Base-by-base conservation (phyloP, 2,888 invertebrate genomes). In the Plagodis dolabraria region DNA sequence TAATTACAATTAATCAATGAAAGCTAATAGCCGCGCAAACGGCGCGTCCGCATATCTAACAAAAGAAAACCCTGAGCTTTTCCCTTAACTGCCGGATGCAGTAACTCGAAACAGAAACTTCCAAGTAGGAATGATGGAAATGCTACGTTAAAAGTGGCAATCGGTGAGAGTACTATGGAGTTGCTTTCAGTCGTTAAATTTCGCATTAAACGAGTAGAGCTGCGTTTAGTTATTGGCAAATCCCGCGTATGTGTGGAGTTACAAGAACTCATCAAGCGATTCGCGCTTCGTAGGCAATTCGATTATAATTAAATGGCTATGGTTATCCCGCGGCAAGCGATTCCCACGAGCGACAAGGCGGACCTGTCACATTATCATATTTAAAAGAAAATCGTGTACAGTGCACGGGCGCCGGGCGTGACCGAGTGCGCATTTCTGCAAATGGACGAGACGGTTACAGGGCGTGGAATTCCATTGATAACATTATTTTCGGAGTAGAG, bases 351-450 rank as follows among this genome's bases (percentile, higher is more conserved):
- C 68, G 65, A 68, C 72, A 69, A 51, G 67, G 71, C 72, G 73
- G 73, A 73, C 74, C 72, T 79, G 80, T 78, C 78, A 70, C 68
- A 83, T 83, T 82, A 83, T 75, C 79, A 83, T 85, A 79, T 77
- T 22, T 80, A 78, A 74, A 76, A 72, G 74, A 67, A 68, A 69
- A 74, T 70, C 74, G 72, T 70, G 69, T 71, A 70, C 71, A 74
- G 35, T 42, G 56, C 53, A 57, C 49, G 42, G 70, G 76, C 78
- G 77, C 76, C 49, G 42, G 70, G 76, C 78, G 77, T 77, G 72
- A 76, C 74, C 67, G 71, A 74, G 65, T 75, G 65, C 62, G 67
- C 69, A 74, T 76, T 71, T 72, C 71, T 71, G 71, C 70, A 72
- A 69, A 69, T 65, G 63, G 38, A 54, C 48, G 44, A 51, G 57